A percentile compares a stretch with the other conserved stretches of the same genome.
phyloP scores from a whole-genome alignment of 1,140 invertebrate species.

The Diabrotica undecimpunctata region DNA sequence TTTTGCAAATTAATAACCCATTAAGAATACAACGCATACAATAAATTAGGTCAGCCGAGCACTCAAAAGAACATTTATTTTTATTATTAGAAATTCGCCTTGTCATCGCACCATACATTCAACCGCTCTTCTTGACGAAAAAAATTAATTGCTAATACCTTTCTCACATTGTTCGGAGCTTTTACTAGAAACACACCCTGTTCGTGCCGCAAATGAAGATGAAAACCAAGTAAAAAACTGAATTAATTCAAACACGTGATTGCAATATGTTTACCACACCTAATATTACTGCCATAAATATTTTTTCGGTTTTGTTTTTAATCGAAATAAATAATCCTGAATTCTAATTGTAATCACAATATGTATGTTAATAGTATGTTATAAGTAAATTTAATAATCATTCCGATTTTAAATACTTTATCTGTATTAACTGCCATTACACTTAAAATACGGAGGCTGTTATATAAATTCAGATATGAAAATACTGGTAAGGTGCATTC shows the following conservation, averaged over 20 bases:
- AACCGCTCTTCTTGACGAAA: neutral
- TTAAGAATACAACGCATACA: too few species aligned
- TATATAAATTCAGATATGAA: too few species aligned
- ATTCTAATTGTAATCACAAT: too few species aligned
- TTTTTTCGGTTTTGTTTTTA: too few species aligned
- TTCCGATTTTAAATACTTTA: too few species aligned
- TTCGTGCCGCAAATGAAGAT: slow-evolving; percentile 3
- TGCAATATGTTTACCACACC: slow-evolving; percentile 4
- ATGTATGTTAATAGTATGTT: too few species aligned
- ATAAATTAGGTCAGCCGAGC: neutral
- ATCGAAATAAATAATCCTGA: neutral
- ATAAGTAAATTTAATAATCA: too few species aligned
- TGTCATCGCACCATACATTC: neutral
- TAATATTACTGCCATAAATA: too few species aligned
- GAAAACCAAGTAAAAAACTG: neutral
- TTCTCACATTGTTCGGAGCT: neutral
- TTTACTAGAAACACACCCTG: slow-evolving; percentile 5
- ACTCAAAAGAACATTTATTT: slow-evolving; percentile 1
- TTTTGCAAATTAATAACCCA: too few species aligned
- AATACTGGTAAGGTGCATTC: too few species aligned
- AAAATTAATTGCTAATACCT: neutral
- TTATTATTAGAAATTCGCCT: slow-evolving; percentile 1
- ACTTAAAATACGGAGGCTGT: too few species aligned
- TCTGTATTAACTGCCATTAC: too few species aligned
- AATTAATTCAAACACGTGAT: slow-evolving; percentile 8